Evolutionary conservation across 2,113 vertebrate species (phyloP), one percentile per base, ranked within the genome.

Genomic region (Dendrocopos noguchii): DNA sequence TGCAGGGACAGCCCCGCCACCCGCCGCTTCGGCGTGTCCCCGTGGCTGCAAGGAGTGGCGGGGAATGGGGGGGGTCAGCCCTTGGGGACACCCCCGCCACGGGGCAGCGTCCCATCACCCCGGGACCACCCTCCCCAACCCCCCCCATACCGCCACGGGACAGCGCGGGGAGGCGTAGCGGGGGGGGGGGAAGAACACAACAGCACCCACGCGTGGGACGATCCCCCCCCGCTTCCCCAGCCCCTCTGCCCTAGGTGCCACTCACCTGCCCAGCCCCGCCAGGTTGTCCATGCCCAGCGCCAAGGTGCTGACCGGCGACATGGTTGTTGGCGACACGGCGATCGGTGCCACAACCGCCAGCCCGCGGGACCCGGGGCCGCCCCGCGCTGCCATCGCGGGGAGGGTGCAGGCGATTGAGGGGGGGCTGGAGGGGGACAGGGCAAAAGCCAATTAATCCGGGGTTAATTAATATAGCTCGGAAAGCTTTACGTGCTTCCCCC

Each of bases 1-100:
- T 25, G 79, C 64, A 82, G 67, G 36, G 65, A 57, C 75, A 74
- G n/a, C 53, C 27, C 88, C 15, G 81, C 82, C 33, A n/a, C 97
- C 55, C 90, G 97, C 67, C 97, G 95, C 94, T 98, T 98, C 4
- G 98, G 99, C 6, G 98, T 99, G 24, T 99, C 98, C 22, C 95
- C 98, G 7, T 96, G 95, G 88, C 98, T 98, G 27, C 53, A 55
- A 55, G 85, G 18, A 80, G 31, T 42, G 56, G 57, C 68, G n/a
- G 61, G 60, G 36, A 28, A 28, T 34, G 36, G 71, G 24, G 44
- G 33, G 28, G 20, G 25, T 56, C 63, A 67, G 50, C 22, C 31
- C 34, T 3, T 4, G 74, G 27, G 47, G 47, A 21, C 47, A 50
- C 19, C 47, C 19, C 47, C 21, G 20, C 47, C 20, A 22, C 47